Conservation (phyloP, 2,113 vertebrate species). For the Rattus rattus region DNA sequence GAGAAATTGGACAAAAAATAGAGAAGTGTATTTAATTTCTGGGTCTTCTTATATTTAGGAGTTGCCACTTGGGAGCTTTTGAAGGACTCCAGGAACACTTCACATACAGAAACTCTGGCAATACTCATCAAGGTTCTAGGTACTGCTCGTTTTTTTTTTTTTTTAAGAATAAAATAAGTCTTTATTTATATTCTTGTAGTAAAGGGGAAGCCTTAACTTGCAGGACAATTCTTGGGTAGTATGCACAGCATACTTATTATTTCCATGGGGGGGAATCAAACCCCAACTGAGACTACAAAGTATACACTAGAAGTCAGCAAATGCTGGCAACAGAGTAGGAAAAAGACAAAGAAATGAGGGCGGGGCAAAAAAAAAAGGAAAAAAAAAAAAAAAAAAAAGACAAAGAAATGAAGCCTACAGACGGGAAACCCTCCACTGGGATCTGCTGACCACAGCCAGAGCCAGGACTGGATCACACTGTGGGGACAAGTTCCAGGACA, state of each 20-base stretch:
- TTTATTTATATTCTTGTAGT: conserved; percentile 99
- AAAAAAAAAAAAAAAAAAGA: too few species aligned
- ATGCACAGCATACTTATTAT: conserved; percentile 99
- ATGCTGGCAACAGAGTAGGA: conserved; percentile 81
- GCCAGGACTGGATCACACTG: conserved; percentile 75
- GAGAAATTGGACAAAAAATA: conserved; percentile 67
- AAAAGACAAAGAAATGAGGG: conserved; percentile 85
- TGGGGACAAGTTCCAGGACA: conserved; percentile 42
- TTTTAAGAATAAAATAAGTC: conserved; percentile 94
- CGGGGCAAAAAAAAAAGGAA: too few species aligned
- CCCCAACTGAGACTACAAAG: conserved; percentile 86
- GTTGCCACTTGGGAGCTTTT: conserved; percentile 60
- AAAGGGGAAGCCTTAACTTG: conserved; percentile 97
- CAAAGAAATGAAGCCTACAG: conserved; percentile 84
- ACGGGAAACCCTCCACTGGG: conserved; percentile 68
- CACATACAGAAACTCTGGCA: conserved; percentile 38
- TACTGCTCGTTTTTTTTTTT: too few species aligned
- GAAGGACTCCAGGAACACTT: conserved; percentile 27
- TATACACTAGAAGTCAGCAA: conserved; percentile 63
- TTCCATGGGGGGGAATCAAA: conserved; percentile 95
- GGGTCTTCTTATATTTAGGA: conserved; percentile 46
- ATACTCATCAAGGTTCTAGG: not conserved
- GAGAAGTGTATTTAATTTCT: conserved; percentile 41
- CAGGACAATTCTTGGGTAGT: conserved; percentile 96
- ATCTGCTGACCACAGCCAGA: conserved; percentile 76